Conservation (phyloP, 2,888 invertebrate genomes). For the Willowsia nigromaculata region DNA sequence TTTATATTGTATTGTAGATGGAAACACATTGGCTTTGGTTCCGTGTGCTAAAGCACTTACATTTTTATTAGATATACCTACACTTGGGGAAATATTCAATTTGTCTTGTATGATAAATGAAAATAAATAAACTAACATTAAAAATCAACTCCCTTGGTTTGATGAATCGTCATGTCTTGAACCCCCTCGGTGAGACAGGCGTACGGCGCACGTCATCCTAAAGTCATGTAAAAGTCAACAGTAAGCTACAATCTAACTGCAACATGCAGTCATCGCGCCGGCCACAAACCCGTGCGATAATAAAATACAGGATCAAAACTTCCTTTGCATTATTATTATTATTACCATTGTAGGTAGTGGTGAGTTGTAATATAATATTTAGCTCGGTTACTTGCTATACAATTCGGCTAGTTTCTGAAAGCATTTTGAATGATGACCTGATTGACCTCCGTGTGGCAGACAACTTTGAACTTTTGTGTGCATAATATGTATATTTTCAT, state of each 20-base stretch:
- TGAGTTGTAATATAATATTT: background rate
- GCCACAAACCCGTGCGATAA: slow-evolving; percentile 15
- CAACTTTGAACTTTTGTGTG: background rate
- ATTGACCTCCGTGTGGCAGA: slow-evolving; percentile 63
- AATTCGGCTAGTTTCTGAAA: no score
- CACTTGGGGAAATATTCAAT: slow-evolving; percentile 44
- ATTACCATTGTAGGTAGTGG: background rate
- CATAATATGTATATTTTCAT: background rate
- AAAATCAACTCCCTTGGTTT: slow-evolving; percentile 67
- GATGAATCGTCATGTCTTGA: slow-evolving; percentile 76
- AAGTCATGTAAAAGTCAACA: slow-evolving; percentile 71
- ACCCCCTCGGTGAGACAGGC: slow-evolving; percentile 73
- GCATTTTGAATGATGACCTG: slow-evolving; percentile 52
- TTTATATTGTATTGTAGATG: background rate
- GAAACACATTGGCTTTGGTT: background rate
- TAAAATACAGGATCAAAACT: background rate
- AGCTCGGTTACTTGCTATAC: no score
- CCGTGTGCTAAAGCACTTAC: background rate
- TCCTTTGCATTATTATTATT: background rate
- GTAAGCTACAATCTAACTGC: slow-evolving; percentile 45
- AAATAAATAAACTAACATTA: slow-evolving; percentile 55
- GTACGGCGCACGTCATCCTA: slow-evolving; percentile 72
- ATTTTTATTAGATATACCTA: background rate
- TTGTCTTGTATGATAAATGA: slow-evolving; percentile 63
- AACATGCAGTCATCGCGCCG: slow-evolving; percentile 63